Conservation (phyloP, 2,113 vertebrate genomes). For the Paramormyrops kingsleyae region DNA sequence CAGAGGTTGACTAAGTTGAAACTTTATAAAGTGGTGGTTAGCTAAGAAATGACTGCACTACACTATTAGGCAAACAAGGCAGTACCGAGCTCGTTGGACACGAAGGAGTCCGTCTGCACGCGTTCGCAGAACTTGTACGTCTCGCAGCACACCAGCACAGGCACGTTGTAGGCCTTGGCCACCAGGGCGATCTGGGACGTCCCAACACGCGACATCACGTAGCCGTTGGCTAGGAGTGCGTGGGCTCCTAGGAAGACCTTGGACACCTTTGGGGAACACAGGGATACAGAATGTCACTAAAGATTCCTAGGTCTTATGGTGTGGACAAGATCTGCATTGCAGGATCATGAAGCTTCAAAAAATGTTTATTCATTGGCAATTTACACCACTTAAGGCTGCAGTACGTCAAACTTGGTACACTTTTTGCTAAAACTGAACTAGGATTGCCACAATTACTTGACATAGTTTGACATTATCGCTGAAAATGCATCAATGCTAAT, state of each 20-base stretch:
- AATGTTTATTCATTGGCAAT: background rate
- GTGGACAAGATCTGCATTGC: background rate
- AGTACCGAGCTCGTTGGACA: slow-evolving; percentile 93
- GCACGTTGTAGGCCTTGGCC: slow-evolving; percentile 89
- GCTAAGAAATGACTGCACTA: background rate
- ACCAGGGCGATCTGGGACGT: slow-evolving; percentile 90
- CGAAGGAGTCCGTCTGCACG: slow-evolving; percentile 97
- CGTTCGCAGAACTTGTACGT: slow-evolving; percentile 98
- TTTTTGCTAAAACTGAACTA: background rate
- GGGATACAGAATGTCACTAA: background rate
- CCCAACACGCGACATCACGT: slow-evolving; percentile 94
- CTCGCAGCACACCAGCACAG: slow-evolving; percentile 95
- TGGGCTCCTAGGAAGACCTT: slow-evolving; percentile 95
- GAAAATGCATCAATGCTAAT: background rate
- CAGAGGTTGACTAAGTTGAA: background rate
- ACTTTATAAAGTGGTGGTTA: background rate
- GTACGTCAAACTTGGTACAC: background rate
- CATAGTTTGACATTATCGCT: background rate
- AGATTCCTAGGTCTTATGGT: background rate
- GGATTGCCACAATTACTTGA: background rate
- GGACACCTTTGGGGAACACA: slow-evolving; percentile 67
- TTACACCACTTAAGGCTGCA: background rate
- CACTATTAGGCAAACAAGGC: background rate
- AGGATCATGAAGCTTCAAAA: background rate
- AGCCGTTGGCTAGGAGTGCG: slow-evolving; percentile 89